A percentile compares a stretch with the other conserved stretches of the same genome.
These are phyloP conservation scores for Setophaga petechia DNA, from an alignment of 2,113 vertebrate species.

Conservation along the genomic window DNA sequence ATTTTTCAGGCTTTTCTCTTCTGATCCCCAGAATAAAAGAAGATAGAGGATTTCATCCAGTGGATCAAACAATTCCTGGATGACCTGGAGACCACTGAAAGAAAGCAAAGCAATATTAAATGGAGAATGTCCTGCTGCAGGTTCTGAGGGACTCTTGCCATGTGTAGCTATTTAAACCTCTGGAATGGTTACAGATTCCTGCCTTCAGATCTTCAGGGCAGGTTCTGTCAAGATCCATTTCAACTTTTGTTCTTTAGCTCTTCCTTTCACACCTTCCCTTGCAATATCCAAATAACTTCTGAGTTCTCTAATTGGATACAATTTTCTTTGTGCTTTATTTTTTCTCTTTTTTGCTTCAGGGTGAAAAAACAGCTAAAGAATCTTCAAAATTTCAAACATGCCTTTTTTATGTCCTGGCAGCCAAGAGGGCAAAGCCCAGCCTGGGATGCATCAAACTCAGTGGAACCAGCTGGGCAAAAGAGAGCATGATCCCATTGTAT, in stretches of 20 bases:
- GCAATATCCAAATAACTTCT: not conserved
- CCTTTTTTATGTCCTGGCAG: not conserved
- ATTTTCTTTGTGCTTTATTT: not conserved
- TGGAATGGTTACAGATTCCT: not conserved
- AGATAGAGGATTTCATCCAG: not conserved
- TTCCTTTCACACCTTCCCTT: not conserved
- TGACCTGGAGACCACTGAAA: not conserved
- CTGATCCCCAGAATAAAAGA: not conserved
- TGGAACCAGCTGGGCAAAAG: accelerated
- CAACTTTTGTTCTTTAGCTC: not conserved
- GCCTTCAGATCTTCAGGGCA: not conserved
- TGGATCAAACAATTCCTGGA: not conserved
- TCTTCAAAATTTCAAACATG: not conserved
- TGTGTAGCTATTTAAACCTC: not conserved
- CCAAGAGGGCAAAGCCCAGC: not conserved
- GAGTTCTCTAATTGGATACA: not conserved
- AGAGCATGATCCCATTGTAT: not conserved
- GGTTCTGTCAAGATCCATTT: not conserved
- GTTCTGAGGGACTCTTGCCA: not conserved
- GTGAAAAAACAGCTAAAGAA: not conserved
- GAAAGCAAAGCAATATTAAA: not conserved
- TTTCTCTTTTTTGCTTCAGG: not conserved
- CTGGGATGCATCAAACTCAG: not conserved
- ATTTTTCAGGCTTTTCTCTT: not conserved
- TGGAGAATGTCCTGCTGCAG: not conserved